These are phyloP conservation scores for Otis tarda DNA, from an alignment of 2,113 vertebrate species.

Conservation along the genomic window DNA sequence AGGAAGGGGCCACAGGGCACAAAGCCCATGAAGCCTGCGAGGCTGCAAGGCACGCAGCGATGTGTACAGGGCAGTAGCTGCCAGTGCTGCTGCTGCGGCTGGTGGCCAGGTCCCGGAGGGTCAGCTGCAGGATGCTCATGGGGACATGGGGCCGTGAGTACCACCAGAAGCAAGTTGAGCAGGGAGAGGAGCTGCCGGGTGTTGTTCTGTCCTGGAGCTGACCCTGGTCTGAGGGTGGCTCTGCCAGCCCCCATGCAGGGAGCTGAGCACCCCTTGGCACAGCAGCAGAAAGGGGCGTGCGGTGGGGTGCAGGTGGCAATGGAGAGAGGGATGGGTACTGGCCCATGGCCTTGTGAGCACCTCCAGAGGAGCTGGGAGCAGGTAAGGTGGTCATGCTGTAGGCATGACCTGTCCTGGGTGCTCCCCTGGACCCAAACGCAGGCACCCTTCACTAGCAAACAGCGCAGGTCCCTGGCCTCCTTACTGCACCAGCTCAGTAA, in stretches of 20 bases:
- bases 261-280: background rate
- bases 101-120: background rate
- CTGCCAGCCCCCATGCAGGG: background rate
- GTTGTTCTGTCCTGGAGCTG: background rate
- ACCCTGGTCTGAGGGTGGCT: background rate
- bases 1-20: constrained; percentile 72
- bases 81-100: background rate
- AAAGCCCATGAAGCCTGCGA: constrained; percentile 76
- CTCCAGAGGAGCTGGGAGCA: background rate
- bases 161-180: fast-evolving
- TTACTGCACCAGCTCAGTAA: background rate
- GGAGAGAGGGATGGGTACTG: background rate
- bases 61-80: background rate
- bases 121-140: background rate
- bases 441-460: background rate
- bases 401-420: background rate
- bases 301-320: fast-evolving
- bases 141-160: background rate
- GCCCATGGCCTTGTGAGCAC: background rate
- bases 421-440: background rate
- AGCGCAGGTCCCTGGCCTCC: background rate
- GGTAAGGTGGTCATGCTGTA: background rate
- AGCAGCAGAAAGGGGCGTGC: background rate
- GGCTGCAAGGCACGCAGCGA: constrained; percentile 8
- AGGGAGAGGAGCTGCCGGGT: fast-evolving